These are phyloP conservation scores for Luscinia megarhynchos DNA, from an alignment of 2,797 vertebrate species.

Conservation along the genomic window DNA sequence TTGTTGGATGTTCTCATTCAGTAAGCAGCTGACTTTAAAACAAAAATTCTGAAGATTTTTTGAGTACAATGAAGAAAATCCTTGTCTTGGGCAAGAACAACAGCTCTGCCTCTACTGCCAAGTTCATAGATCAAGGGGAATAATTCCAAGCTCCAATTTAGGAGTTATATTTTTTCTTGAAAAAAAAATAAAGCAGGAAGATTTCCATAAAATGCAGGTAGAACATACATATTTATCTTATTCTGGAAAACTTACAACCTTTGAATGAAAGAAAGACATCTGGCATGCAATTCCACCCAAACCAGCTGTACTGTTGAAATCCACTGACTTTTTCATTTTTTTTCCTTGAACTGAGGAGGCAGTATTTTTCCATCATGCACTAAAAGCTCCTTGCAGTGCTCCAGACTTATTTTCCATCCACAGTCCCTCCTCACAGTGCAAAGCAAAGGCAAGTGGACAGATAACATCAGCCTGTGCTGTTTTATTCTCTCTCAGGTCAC, in stretches of 20 bases:
- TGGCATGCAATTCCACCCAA: constrained; percentile 1
- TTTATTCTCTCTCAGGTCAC: not conserved
- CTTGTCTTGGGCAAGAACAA: not conserved
- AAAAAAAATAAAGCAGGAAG: not conserved
- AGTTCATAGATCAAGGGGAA: not conserved
- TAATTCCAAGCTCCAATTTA: not conserved
- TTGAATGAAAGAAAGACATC: not conserved
- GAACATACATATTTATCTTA: constrained; percentile 30
- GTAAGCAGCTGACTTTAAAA: not conserved
- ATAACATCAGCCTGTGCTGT: not conserved
- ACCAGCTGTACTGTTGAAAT: constrained; percentile 10
- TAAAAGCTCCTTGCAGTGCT: not conserved
- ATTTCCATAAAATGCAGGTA: constrained; percentile 3
- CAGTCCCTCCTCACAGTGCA: not conserved
- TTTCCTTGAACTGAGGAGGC: not conserved
- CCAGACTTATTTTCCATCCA: not conserved
- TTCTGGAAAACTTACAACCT: constrained; percentile 1
- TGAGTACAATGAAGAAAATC: not conserved
- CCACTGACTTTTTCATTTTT: not conserved
- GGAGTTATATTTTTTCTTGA: not conserved
- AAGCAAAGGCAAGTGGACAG: not conserved
- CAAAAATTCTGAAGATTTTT: not conserved
- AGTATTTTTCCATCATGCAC: not conserved
- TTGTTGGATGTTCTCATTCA: not conserved
- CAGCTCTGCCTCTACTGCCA: not conserved